Base-by-base conservation (phyloP, 2,797 vertebrate genomes). In the Sylvia borin region DNA sequence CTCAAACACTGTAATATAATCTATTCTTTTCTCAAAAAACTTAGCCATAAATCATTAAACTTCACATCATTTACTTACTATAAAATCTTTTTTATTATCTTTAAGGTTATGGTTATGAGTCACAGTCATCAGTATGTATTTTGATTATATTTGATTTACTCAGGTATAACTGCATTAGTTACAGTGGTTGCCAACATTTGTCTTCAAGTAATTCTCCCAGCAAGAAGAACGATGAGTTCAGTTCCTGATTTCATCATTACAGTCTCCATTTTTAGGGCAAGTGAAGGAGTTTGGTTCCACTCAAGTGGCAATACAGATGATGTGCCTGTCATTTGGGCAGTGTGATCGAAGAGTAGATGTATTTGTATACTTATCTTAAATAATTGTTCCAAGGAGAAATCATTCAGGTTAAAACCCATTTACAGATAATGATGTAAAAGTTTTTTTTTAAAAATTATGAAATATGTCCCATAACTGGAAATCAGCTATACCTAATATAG, bases 141-240 rank as follows among this genome's bases (percentile, higher is more conserved):
- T 96, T 98, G 96, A 98, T 98, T 97, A 95, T 85, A 80, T 97
- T 96, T 98, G 96, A 98, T 98, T 97, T 97, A 97, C 94, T 97
- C 93, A 94, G 95, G 97, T 97, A 97, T 96, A 97, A 98, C 97
- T 98, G 96, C 95, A 98, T 98, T 98, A 98, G 97, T 98, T 97
- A 97, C 94, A 97, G 96, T 92, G 90, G 95, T 95, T 97, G 96
- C 94, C 97, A 97, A 95, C 96, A 98, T 98, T 96, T 97, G 97
- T 98, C 98, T 98, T 96, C 91, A 93, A 88, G 93, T 97, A 96
- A 97, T 97, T 97, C 87, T 92, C 94, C 89, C 57, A 95, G 96
- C 42, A 93, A 79, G 95, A 98, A 98, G 96, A 97, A 57, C 76
- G 88, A 97, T 97, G 97, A 96, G 87, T 92, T 96, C 68, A 96